phyloP scores from a whole-genome alignment of 1,140 invertebrate species.

The Daktulosphaira vitifoliae region DNA sequence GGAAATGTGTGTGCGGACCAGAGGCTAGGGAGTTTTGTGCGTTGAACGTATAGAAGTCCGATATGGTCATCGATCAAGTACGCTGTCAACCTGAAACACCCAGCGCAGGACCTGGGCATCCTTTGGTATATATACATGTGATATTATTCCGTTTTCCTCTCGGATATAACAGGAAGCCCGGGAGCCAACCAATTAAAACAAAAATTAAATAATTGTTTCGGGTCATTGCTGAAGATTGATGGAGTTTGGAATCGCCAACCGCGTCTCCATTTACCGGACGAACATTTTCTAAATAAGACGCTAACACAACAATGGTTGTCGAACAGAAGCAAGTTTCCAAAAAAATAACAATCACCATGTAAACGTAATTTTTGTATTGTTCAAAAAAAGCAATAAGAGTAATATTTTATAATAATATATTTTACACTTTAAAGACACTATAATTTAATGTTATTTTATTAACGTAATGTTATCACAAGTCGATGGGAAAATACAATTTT shows the following conservation, averaged over 20 bases:
- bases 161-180: conserved; percentile 16
- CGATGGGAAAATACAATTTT: too few relatives aligned
- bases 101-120: conserved; percentile 14
- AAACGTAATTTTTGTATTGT: too few relatives aligned
- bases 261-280: not conserved
- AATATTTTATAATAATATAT: too few relatives aligned
- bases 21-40: not conserved
- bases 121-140: not conserved
- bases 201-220: conserved; percentile 34
- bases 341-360: too few relatives aligned
- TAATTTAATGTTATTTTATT: too few relatives aligned
- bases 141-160: conserved; percentile 31
- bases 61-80: conserved; percentile 31
- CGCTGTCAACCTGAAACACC: conserved; percentile 33
- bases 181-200: conserved; percentile 33
- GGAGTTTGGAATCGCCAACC: conserved; percentile 13
- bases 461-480: too few relatives aligned
- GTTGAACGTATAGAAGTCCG: not conserved
- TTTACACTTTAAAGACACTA: too few relatives aligned
- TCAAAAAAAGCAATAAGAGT: too few relatives aligned
- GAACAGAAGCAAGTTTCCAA: too few relatives aligned
- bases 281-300: conserved; percentile 4
- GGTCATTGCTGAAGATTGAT: conserved; percentile 34
- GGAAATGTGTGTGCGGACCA: not conserved
- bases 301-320: too few relatives aligned